These are phyloP conservation scores for Chondrilla cf. caribensis DNA, from an alignment of 37 sponge, comb jelly and placozoan species.

Conservation along the genomic window DNA sequence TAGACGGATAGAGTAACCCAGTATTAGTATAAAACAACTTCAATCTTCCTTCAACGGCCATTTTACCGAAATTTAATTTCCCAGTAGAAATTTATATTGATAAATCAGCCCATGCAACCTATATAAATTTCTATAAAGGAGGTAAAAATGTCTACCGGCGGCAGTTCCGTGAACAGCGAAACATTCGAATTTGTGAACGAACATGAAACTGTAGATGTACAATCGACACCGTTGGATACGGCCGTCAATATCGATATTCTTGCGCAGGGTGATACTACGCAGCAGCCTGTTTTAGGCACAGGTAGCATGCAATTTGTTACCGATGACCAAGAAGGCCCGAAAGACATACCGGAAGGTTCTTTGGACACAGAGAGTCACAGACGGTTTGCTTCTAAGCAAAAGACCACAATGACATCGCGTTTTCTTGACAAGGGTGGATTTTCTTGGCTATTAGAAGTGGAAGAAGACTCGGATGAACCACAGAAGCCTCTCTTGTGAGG, in stretches of 20 bases:
- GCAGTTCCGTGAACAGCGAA: not conserved
- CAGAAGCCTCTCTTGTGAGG: slow-evolving; percentile 69
- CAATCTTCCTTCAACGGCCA: too few relatives aligned
- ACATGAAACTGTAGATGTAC: not conserved
- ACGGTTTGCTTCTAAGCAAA: not conserved
- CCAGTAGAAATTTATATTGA: too few relatives aligned
- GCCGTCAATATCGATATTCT: too few relatives aligned
- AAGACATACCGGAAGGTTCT: not conserved
- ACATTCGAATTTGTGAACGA: not conserved
- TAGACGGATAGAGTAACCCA: too few relatives aligned
- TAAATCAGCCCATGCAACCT: too few relatives aligned
- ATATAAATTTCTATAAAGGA: not conserved
- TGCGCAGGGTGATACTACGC: too few relatives aligned
- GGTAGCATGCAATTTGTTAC: too few relatives aligned
- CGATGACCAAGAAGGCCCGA: too few relatives aligned
- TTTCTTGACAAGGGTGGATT: slow-evolving; percentile 73
- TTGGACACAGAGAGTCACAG: slow-evolving; percentile 13
- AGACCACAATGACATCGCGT: slow-evolving; percentile 24
- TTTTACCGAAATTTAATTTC: too few relatives aligned
- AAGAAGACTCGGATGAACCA: slow-evolving; percentile 68
- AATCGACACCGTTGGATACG: too few relatives aligned
- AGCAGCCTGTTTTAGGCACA: too few relatives aligned
- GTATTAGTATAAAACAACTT: too few relatives aligned
- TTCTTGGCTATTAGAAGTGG: slow-evolving; percentile 88
- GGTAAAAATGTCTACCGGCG: not conserved